Evolutionary conservation across 1,140 invertebrate genomes (phyloP), one percentile per base, ranked within the genome.

Genomic region (Macrobrachium rosenbergii): DNA sequence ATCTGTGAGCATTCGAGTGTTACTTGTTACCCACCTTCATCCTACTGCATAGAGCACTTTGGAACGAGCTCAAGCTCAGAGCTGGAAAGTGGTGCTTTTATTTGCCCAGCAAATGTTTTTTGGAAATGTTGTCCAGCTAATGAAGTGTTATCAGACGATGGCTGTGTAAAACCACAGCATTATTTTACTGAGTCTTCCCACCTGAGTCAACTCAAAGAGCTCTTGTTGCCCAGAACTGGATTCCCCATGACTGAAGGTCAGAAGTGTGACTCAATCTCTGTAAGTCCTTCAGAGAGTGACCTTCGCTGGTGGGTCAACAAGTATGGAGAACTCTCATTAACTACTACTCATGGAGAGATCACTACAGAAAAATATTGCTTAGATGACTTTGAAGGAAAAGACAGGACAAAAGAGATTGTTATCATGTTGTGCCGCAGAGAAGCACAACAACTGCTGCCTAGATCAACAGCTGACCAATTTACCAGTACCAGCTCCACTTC

Each of bases 251-350:
- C 52, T 28, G 83, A 62, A 16, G 80, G 73, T 60, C 67, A 62
- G 52, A 82, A 21, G 52, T 87, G 83, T 82, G 83, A 64, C 14
- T 64, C 73, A 37, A 79, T 81, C 67, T 63, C 59, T 60, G 87
- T 89, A 23, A 87, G 76, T n/a, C 73, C 85, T 3, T 69, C 83
- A 52, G 82, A 87, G n/a, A 73, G 58, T 8, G 88, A 89, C 21
- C 67, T 87, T 43, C 84, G 78, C 28, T 89, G 88, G 88, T 89
- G 83, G 88, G 87, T 89, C 83, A 89, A 77, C 45, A 77, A 83
- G 75, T 62, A 69, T 19, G 88, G 88, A 5, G 67, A 79, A 7
- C 80, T 89, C 10, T 72, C 80, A 11, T 79, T 89, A 60, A 84
- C 83, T 28, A 78, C 84, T 17, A 69, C 43, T 16, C 52, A 62